phyloP scores from a whole-genome alignment of 37 sponge, comb jelly and placozoan genomes.

The Beroe ovata region DNA sequence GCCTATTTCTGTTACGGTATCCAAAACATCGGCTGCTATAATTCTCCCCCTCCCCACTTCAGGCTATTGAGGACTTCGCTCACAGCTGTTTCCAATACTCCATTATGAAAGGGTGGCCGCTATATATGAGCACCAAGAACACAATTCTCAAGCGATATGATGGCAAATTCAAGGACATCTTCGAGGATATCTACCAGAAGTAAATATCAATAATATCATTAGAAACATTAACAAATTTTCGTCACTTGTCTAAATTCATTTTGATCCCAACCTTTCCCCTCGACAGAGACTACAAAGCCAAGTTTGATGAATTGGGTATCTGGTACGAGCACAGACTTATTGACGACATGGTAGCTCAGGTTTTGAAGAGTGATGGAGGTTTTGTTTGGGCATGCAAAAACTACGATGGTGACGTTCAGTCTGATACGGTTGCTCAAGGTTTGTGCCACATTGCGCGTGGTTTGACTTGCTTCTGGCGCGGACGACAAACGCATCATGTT shows the following conservation, averaged over 20 bases:
- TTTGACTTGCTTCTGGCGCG: too few species aligned
- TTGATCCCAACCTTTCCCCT: too few species aligned
- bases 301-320: conserved; percentile 61
- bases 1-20: too few species aligned
- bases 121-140: conserved; percentile 69
- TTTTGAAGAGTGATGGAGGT: conserved; percentile 68
- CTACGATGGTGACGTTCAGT: conserved; percentile 72
- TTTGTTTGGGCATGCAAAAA: conserved; percentile 71
- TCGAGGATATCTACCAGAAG: conserved; percentile 69
- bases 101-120: conserved; percentile 68
- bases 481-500: too few species aligned
- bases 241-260: too few species aligned
- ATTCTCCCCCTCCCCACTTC: too few species aligned
- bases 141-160: conserved; percentile 70
- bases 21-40: too few species aligned
- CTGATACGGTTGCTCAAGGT: conserved; percentile 71
- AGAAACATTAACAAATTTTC: background rate
- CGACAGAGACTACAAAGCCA: conserved; percentile 67
- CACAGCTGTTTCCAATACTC: conserved; percentile 74
- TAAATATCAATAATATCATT: background rate
- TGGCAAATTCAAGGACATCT: conserved; percentile 70
- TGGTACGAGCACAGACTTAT: conserved; percentile 72
- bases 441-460: background rate
- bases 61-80: conserved; percentile 71
- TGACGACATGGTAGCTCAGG: conserved; percentile 73